phyloP scores from a whole-genome alignment of 92 coral and sea anemone species.

The Pocillopora meandrina region DNA sequence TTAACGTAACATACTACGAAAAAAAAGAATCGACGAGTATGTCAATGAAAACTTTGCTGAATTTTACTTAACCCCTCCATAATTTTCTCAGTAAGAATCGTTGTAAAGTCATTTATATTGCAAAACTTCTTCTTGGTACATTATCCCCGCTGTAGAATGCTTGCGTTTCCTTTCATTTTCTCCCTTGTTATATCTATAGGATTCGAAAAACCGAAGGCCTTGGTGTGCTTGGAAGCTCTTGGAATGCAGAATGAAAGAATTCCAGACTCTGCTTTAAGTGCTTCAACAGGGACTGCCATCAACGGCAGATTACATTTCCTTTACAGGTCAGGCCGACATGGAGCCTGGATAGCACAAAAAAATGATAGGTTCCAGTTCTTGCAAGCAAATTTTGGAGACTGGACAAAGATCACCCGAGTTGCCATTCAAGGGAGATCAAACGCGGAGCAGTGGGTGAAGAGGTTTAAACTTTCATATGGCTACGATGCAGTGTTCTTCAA shows the following conservation, averaged over 20 bases:
- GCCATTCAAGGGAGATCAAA: conserved; percentile 32
- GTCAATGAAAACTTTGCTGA: too few relatives aligned
- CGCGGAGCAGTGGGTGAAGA: conserved; percentile 48
- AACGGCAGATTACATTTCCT: conserved; percentile 34
- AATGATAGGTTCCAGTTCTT: conserved; percentile 24
- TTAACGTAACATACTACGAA: too few relatives aligned
- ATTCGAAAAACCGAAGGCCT: conserved; percentile 3
- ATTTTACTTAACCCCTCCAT: too few relatives aligned
- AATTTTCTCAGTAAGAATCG: too few relatives aligned
- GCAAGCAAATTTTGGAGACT: conserved; percentile 35
- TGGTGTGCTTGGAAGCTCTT: conserved; percentile 27
- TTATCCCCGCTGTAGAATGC: too few relatives aligned
- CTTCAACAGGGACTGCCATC: conserved; percentile 24
- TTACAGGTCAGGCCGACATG: conserved; percentile 17
- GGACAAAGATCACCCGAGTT: conserved; percentile 24
- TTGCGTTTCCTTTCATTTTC: too few relatives aligned
- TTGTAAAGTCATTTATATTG: too few relatives aligned
- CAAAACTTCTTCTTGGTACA: too few relatives aligned
- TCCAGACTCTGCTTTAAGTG: conserved; percentile 28
- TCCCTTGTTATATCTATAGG: not conserved
- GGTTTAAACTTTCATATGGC: conserved; percentile 45
- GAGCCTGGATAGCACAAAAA: conserved; percentile 19
- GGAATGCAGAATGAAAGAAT: conserved; percentile 34
- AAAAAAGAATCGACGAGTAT: too few relatives aligned
- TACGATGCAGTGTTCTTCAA: conserved; percentile 32